A percentile compares a stretch with the other conserved stretches of the same genome.
These are phyloP conservation scores for Heliconius sara DNA, from an alignment of 2,888 invertebrate genomes.

Conservation along the genomic window DNA sequence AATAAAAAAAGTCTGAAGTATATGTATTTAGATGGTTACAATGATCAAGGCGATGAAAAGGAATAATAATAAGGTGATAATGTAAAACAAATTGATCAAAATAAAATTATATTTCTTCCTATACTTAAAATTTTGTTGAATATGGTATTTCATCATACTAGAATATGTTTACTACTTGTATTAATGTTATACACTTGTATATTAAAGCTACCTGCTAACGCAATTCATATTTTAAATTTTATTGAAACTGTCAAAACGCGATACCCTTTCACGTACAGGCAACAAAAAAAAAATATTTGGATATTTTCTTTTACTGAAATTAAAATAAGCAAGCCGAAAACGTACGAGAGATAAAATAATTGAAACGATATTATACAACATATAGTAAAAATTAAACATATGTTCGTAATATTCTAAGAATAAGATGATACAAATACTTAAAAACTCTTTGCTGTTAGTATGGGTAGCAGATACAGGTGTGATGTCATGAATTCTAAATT, in stretches of 20 bases:
- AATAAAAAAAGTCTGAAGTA: too few species aligned
- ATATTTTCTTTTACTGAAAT: neutral
- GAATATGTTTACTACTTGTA: neutral
- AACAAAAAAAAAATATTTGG: neutral
- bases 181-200: neutral
- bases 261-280: neutral
- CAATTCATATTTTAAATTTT: neutral
- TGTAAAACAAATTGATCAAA: neutral
- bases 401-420: neutral
- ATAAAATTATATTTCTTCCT: neutral
- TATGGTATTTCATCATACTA: neutral
- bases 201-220: neutral
- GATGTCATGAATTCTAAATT: too few species aligned
- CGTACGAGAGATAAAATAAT: neutral
- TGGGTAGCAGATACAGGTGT: too few species aligned
- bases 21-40: too few species aligned
- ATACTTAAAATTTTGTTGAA: neutral
- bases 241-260: conserved; percentile 14
- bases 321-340: neutral
- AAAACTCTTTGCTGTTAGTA: too few species aligned
- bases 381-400: neutral
- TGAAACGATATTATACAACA: neutral
- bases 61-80: neutral
- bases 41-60: neutral
- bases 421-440: neutral